Evolutionary conservation across 2,113 vertebrate species (phyloP).

Genomic region (Microcebus ravelobensis): DNA sequence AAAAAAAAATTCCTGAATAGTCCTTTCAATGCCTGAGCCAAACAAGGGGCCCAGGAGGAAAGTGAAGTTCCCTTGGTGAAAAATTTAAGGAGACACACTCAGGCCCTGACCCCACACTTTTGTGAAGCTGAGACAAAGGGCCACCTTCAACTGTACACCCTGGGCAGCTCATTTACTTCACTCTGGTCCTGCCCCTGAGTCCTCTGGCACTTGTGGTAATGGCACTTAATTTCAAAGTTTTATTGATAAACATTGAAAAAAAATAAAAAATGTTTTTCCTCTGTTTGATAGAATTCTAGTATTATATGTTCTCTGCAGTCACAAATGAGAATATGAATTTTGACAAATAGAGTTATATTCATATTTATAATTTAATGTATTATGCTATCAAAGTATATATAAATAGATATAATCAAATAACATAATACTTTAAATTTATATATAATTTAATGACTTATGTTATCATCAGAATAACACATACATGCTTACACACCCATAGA

Average conservation of each 20-base stretch:
- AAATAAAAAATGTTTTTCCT: not conserved
- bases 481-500: not conserved
- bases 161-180: not conserved
- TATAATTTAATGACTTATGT: not conserved
- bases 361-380: too few species aligned
- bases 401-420: not conserved
- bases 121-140: accelerated
- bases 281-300: not conserved
- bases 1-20: not conserved
- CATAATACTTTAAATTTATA: not conserved
- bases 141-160: not conserved
- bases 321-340: not conserved
- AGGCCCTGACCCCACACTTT: not conserved
- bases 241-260: not conserved
- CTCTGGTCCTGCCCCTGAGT: not conserved
- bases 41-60: not conserved
- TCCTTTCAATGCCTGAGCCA: not conserved
- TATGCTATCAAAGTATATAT: not conserved
- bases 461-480: not conserved
- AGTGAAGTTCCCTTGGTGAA: accelerated
- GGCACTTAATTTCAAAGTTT: not conserved
- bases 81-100: not conserved
- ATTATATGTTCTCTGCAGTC: not conserved
- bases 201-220: not conserved
- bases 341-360: not conserved